Evolutionary conservation across 2,113 vertebrate genomes (phyloP), one percentile per base, ranked within the genome.

Genomic region (Oreochromis aureus): DNA sequence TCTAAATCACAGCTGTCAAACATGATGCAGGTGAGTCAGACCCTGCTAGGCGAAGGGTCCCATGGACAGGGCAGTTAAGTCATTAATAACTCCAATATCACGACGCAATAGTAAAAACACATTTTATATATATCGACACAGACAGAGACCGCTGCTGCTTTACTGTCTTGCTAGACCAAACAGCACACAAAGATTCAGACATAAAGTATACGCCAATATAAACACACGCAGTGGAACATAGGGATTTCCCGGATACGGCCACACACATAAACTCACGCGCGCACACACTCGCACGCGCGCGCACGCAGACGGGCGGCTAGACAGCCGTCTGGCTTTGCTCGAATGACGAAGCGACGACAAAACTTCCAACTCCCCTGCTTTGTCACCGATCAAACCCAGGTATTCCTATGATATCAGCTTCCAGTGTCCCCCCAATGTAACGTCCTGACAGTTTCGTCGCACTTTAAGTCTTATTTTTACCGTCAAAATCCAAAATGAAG

Each of bases 281-380:
- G 22, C 69, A 18, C 34, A 4, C 85, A 10, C 12, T 8, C 41
- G 1, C 63, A 3, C n/a, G 27, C 83, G 10, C 86, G 13, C 84
- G 6, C 55, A 13, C 7, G 6, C 53, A 82, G 19, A 55, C 92
- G 48, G 86, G 81, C 82, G 92, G 82, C 86, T 56, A 91, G 90
- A 91, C 91, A 87, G 90, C 78, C 89, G 92, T 95, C 93, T 95
- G 93, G 91, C 88, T 93, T 79, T 76, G 59, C 80, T 56, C 55
- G 54, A 89, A 91, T 93, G 92, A 92, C 91, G 92, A 89, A 86
- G 91, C 89, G 71, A 81, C 83, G 91, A 85, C 56, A 19, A 90
- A 94, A 93, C 90, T 83, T 91, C 69, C 90, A 88, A 2, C 84
- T 32, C 27, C 27, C 53, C 36, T 66, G 46, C 15, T 61, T 46